These are phyloP conservation scores for Hemistola chrysoprasaria DNA, from an alignment of 2,888 invertebrate genomes.

Conservation along the genomic window DNA sequence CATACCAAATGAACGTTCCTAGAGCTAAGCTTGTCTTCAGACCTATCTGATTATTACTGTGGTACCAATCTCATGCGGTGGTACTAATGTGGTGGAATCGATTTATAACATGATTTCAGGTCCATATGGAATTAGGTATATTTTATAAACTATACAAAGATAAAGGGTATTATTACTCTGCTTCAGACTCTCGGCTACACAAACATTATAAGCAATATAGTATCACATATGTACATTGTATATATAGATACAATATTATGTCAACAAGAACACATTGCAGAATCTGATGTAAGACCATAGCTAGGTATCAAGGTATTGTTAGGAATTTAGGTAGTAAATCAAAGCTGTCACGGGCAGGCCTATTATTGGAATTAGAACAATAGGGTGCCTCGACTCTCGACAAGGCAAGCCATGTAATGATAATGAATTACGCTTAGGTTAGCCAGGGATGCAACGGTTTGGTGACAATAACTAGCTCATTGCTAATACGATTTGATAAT, in stretches of 20 bases:
- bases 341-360: conserved; percentile 28
- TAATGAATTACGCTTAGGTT: conserved; percentile 13
- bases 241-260: not conserved
- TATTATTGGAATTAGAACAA: conserved; percentile 43
- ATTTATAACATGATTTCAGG: too few relatives aligned
- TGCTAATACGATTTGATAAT: too few relatives aligned
- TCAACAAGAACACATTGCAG: conserved; percentile 8
- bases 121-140: too few relatives aligned
- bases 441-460: conserved; percentile 1
- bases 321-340: conserved; percentile 35
- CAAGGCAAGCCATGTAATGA: conserved; percentile 20
- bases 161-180: too few relatives aligned
- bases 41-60: too few relatives aligned
- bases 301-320: conserved; percentile 25
- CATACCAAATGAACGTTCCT: too few relatives aligned
- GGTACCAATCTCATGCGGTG: too few relatives aligned
- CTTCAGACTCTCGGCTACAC: too few relatives aligned
- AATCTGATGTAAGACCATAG: conserved; percentile 20
- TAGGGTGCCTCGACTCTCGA: conserved; percentile 27
- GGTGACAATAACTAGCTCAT: too few relatives aligned
- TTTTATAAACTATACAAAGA: too few relatives aligned
- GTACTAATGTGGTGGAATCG: too few relatives aligned
- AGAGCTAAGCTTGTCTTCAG: too few relatives aligned
- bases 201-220: not conserved
- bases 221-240: not conserved